These are phyloP conservation scores for Montipora efflorescens DNA, from an alignment of 64 coral and sea anemone genomes.

Conservation along the genomic window DNA sequence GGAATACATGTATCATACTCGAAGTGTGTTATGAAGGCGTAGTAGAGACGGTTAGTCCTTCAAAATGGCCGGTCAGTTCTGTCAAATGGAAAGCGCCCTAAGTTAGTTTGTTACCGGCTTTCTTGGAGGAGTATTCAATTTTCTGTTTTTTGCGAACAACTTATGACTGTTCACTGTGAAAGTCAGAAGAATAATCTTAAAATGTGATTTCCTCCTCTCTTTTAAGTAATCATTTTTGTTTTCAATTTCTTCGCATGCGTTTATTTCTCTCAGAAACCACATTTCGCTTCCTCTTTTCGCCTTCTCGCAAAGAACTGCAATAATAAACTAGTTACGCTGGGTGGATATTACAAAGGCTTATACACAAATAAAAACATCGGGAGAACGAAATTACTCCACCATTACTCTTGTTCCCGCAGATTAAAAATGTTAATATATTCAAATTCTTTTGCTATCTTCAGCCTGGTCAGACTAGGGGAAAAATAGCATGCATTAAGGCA, in stretches of 20 bases:
- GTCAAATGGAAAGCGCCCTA: too few species aligned
- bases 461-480: conserved; percentile 1
- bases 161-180: neutral
- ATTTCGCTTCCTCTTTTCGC: neutral
- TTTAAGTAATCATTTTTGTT: neutral
- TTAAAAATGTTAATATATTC: conserved; percentile 52
- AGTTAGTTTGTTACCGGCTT: too few species aligned
- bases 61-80: too few species aligned
- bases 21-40: too few species aligned
- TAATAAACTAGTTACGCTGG: neutral
- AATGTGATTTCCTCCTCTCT: too few species aligned
- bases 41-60: too few species aligned
- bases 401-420: neutral
- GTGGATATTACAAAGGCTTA: too few species aligned
- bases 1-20: too few species aligned
- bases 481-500: neutral
- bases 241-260: neutral
- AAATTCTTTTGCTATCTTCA: neutral
- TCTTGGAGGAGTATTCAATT: too few species aligned
- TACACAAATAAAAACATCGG: neutral
- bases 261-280: neutral
- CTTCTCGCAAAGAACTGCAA: neutral
- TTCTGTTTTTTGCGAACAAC: neutral
- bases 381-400: neutral
- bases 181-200: too few species aligned